A percentile compares a stretch with the other conserved stretches of the same genome.
These are phyloP conservation scores for Apus apus DNA, from an alignment of 2,113 vertebrate species.

Conservation along the genomic window DNA sequence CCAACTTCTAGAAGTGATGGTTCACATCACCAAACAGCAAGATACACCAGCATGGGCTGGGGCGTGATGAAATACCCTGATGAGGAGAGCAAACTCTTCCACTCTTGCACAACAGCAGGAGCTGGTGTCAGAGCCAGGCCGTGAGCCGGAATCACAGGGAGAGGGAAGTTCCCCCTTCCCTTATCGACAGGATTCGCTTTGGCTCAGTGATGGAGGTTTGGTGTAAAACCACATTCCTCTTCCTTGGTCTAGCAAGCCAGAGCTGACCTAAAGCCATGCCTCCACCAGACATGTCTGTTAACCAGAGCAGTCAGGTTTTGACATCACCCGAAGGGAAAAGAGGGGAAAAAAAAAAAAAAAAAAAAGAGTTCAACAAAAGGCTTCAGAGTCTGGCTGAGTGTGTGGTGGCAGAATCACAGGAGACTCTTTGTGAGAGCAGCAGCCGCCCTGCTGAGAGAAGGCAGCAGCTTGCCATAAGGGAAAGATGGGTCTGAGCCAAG, in stretches of 20 bases:
- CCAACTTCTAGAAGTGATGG: neutral
- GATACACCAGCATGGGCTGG: neutral
- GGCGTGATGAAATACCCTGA: neutral
- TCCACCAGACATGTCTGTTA: neutral
- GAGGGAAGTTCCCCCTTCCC: neutral
- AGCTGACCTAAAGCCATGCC: neutral
- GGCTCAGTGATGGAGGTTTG: rapidly evolving
- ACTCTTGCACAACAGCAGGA: neutral
- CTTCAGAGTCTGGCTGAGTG: neutral
- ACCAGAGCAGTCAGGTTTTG: neutral
- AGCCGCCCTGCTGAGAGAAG: neutral
- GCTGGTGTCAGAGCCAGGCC: neutral
- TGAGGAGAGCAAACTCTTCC: neutral
- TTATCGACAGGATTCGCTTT: neutral
- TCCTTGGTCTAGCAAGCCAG: neutral
- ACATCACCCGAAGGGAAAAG: neutral
- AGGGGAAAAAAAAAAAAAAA: neutral
- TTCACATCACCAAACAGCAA: neutral
- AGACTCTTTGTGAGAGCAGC: constrained; percentile 27
- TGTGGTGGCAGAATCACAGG: neutral
- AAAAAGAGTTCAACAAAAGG: neutral
- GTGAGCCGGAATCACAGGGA: rapidly evolving
- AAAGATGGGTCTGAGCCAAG: neutral
- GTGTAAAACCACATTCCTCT: neutral
- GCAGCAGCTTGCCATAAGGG: neutral